Conservation (phyloP, 1,140 invertebrate species). For the Trissolcus basalis region DNA sequence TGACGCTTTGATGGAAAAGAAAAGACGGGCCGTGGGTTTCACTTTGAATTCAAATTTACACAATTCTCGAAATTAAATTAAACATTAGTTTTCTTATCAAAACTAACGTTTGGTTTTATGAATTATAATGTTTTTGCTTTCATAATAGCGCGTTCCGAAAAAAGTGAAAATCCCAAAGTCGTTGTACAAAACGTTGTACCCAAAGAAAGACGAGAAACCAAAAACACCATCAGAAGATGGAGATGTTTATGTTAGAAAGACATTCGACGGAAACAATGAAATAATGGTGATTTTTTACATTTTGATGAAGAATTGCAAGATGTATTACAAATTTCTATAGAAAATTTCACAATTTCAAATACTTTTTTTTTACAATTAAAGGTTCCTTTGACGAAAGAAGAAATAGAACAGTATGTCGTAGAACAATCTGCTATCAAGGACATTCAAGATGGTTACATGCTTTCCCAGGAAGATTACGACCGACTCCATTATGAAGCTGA, state of each 20-base stretch:
- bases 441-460: slow-evolving; percentile 75
- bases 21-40: slow-evolving; percentile 74
- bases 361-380: slow-evolving; percentile 15
- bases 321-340: neutral
- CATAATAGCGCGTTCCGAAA: slow-evolving; percentile 49
- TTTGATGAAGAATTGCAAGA: neutral
- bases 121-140: slow-evolving; percentile 12
- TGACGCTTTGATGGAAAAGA: slow-evolving; percentile 78
- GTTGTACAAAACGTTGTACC: slow-evolving; percentile 63
- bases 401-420: slow-evolving; percentile 38
- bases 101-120: neutral
- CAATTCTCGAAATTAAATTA: neutral
- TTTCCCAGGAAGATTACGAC: slow-evolving; percentile 77
- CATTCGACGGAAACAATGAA: slow-evolving; percentile 48
- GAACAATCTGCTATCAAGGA: slow-evolving; percentile 72
- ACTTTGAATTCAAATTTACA: slow-evolving; percentile 28
- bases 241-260: slow-evolving; percentile 59
- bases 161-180: slow-evolving; percentile 59
- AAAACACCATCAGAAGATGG: slow-evolving; percentile 41
- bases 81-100: neutral
- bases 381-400: slow-evolving; percentile 57
- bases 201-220: slow-evolving; percentile 26
- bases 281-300: slow-evolving; percentile 49
- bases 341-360: no score
- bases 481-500: slow-evolving; percentile 79